These are phyloP conservation scores for Onychomys arenicola DNA, from an alignment of 2,797 vertebrate species.

Conservation along the genomic window DNA sequence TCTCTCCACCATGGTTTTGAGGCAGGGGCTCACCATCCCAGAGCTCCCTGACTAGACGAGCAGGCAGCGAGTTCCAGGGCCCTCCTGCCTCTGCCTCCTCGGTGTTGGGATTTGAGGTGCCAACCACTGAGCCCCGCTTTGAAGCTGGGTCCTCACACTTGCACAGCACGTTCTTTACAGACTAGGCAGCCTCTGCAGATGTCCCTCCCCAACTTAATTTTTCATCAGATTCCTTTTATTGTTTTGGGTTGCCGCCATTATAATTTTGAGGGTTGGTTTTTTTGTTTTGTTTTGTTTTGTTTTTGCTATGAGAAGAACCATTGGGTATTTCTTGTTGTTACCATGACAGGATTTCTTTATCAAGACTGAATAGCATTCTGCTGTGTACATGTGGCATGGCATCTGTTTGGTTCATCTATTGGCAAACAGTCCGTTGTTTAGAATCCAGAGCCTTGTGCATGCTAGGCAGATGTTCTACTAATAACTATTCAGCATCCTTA, in stretches of 20 bases:
- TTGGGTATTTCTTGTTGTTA: neutral
- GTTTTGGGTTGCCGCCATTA: neutral
- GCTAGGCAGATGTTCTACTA: neutral
- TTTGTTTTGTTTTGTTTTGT: neutral
- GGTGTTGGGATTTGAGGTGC: neutral
- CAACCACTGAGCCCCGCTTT: neutral
- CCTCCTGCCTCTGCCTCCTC: neutral
- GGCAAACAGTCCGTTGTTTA: neutral
- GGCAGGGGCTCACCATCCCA: neutral
- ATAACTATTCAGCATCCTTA: neutral
- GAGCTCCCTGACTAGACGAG: neutral
- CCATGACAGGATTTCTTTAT: neutral
- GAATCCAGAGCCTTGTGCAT: neutral
- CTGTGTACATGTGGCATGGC: neutral
- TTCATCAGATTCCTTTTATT: neutral
- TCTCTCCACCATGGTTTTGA: neutral
- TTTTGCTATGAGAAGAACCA: neutral
- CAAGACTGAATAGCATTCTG: neutral
- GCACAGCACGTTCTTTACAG: no score
- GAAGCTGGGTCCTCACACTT: neutral
- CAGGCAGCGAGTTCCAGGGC: neutral
- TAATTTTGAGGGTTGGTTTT: neutral
- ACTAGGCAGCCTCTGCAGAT: neutral
- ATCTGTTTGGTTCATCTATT: neutral
- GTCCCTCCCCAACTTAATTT: neutral